Evolutionary conservation across 2,797 vertebrate species (phyloP), one percentile per base, ranked within the genome.

Genomic region (Epinephelus malabaricus): DNA sequence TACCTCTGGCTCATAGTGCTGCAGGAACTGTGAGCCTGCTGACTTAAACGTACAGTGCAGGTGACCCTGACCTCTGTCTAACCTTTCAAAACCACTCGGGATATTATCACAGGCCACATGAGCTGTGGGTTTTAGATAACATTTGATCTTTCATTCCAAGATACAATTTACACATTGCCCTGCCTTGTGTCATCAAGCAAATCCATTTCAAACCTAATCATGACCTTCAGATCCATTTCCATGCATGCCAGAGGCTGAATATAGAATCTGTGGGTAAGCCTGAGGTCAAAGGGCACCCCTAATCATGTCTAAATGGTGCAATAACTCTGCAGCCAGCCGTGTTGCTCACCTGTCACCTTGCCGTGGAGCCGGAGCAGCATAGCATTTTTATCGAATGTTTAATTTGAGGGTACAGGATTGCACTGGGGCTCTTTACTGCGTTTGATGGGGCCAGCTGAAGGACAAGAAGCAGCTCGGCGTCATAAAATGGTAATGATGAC

Each of bases 371-470:
- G 63, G 9, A 58, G 70, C 82, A 49, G 65, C 73, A 92, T 73
- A 84, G 84, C 78, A 78, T 88, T 88, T 91, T 85, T 84, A 92
- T 90, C 13, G 2, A 54, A 80, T 79, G 81, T 85, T 89, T 87
- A 83, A 92, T 91, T 82, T 79, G 76, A 61, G 62, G 47, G 5
- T 18, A 17, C 51, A 12, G 61, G 59, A 88, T 63, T 27, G 55
- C 25, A 19, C 19, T 5, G 65, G 3, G 54, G 71, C 51, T 54
- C 73, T 72, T 45, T 11, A 30, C 40, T 6, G 83, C 12, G 70
- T 69, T 63, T 68, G 77, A 89, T 88, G 88, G 85, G 92, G 80
- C 53, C 78, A 6, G 27, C 63, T 86, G 89, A 93, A 94, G 93
- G 93, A 88, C 93, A 73, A 51, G 69, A 67, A 82, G 75, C 34